Evolutionary conservation across 2,797 vertebrate species (phyloP).

Genomic region (Catharus ustulatus): DNA sequence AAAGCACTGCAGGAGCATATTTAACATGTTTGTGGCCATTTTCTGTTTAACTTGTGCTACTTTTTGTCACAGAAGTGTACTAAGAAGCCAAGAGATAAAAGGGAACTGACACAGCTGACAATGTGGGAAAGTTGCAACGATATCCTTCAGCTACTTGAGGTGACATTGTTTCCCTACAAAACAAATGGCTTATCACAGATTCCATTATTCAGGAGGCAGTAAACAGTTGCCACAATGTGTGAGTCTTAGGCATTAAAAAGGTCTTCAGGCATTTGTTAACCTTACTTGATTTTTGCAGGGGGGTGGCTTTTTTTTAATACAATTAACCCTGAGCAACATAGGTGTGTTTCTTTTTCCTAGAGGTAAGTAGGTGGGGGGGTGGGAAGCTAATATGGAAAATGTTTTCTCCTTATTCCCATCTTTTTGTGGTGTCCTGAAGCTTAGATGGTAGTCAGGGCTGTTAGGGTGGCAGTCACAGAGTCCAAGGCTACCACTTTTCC

Average conservation of each 20-base stretch:
- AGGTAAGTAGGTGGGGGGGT: background rate
- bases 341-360: background rate
- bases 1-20: background rate
- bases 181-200: conserved; percentile 25
- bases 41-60: background rate
- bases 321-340: background rate
- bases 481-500: background rate
- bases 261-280: background rate
- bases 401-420: background rate
- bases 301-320: fast-evolving
- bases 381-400: background rate
- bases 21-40: background rate
- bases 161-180: conserved; percentile 16
- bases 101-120: background rate
- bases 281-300: background rate
- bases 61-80: background rate
- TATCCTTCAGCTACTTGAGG: background rate
- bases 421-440: background rate
- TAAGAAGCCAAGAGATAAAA: background rate
- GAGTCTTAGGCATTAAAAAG: background rate
- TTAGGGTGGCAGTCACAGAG: background rate
- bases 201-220: background rate
- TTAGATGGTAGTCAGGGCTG: background rate
- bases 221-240: background rate
- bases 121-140: background rate